Evolutionary conservation across 2,888 invertebrate genomes (phyloP).

Genomic region (Troides aeacus): DNA sequence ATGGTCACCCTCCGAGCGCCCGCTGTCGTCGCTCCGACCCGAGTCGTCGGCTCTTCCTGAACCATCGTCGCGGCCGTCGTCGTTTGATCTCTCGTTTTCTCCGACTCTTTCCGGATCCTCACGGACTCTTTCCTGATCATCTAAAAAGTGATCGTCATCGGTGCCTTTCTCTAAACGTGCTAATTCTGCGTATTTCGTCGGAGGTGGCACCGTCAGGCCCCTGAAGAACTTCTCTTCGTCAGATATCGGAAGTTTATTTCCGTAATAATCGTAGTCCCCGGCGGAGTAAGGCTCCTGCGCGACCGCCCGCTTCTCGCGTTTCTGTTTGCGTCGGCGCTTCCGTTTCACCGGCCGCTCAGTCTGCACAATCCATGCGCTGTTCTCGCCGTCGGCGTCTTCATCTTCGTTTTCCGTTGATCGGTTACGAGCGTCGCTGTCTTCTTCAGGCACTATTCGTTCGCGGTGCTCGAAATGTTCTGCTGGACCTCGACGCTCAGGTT

Average conservation of each 20-base stretch:
- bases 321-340: conserved; percentile 56
- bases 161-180: conserved; percentile 53
- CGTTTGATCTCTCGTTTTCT: conserved; percentile 41
- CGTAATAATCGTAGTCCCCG: conserved; percentile 67
- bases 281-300: conserved; percentile 48
- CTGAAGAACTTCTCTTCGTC: conserved; percentile 61
- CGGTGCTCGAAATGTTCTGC: conserved; percentile 47
- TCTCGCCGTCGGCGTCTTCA: conserved; percentile 52
- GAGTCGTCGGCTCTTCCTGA: conserved; percentile 36
- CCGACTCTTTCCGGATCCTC: conserved; percentile 54
- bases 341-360: conserved; percentile 53
- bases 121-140: conserved; percentile 58
- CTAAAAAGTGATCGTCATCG: conserved; percentile 49
- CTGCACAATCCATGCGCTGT: conserved; percentile 46
- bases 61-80: conserved; percentile 38
- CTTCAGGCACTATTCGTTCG: conserved; percentile 45
- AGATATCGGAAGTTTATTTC: conserved; percentile 58
- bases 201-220: conserved; percentile 57
- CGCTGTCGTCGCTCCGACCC: conserved; percentile 32
- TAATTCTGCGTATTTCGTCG: conserved; percentile 59
- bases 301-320: conserved; percentile 51
- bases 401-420: conserved; percentile 36
- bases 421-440: conserved; percentile 35
- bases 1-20: conserved; percentile 35
- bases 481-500: conserved; percentile 42